Percentiles rank a stretch among this genome's conserved stretches.
These are phyloP conservation scores for Butorides virescens DNA, from an alignment of 2,113 vertebrate species.

Conservation along the genomic window DNA sequence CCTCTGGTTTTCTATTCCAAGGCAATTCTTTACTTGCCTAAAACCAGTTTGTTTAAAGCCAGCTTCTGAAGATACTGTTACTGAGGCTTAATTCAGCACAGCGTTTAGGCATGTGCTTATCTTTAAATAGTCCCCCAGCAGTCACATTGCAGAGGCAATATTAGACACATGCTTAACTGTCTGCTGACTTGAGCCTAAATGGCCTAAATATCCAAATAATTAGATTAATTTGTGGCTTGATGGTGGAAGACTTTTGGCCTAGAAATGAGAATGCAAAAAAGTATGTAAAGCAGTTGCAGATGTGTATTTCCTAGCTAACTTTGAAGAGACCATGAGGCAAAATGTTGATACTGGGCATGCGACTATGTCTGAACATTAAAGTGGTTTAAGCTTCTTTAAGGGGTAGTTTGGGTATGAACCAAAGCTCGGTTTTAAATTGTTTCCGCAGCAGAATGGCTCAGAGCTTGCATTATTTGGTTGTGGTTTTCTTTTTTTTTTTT, in stretches of 20 bases:
- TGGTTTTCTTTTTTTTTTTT: too few relatives aligned
- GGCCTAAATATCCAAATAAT: slow-evolving; percentile 36
- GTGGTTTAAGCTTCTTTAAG: slow-evolving; percentile 21
- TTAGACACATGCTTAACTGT: slow-evolving; percentile 13
- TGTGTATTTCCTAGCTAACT: not conserved
- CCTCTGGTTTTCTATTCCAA: not conserved
- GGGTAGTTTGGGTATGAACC: slow-evolving; percentile 8
- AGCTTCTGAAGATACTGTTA: not conserved
- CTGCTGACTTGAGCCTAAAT: slow-evolving; percentile 4
- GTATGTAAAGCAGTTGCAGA: slow-evolving; percentile 40
- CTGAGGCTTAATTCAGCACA: not conserved
- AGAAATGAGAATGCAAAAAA: slow-evolving; percentile 5
- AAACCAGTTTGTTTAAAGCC: not conserved
- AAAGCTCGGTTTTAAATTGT: not conserved
- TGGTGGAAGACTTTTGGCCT: slow-evolving; percentile 30
- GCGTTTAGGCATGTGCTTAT: not conserved
- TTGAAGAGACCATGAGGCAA: not conserved
- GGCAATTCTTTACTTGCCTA: not conserved
- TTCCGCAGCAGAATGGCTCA: not conserved
- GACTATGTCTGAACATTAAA: not conserved
- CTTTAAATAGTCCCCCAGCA: slow-evolving; percentile 30
- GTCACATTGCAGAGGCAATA: not conserved
- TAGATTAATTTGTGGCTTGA: slow-evolving; percentile 48
- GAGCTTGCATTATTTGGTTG: not conserved
- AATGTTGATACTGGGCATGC: not conserved